phyloP scores from a whole-genome alignment of 2,888 invertebrate genomes.

The Mallateleia sp. region DNA sequence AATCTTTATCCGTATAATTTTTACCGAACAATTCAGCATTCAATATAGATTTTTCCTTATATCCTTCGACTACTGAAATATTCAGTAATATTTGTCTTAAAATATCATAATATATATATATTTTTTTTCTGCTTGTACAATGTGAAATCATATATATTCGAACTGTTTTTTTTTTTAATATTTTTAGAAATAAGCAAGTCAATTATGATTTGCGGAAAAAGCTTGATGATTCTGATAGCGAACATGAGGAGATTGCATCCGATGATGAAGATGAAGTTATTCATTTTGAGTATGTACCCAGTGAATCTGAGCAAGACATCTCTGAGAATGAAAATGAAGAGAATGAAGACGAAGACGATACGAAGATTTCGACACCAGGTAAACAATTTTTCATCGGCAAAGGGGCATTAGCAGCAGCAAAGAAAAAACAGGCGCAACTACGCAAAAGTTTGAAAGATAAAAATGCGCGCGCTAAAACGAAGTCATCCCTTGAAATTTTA shows the following conservation, averaged over 20 bases:
- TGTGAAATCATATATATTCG: conserved; percentile 6
- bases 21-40: too few species aligned
- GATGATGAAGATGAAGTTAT: conserved; percentile 31
- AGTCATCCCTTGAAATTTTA: conserved; percentile 14
- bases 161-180: conserved; percentile 16
- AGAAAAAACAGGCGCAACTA: conserved; percentile 17
- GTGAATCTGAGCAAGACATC: conserved; percentile 21
- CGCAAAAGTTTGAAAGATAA: conserved; percentile 9
- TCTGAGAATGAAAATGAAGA: too few species aligned
- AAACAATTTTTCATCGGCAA: not conserved
- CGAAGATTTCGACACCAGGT: conserved; percentile 12
- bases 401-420: too few species aligned
- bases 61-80: too few species aligned
- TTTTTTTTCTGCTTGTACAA: too few species aligned
- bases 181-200: conserved; percentile 27
- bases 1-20: too few species aligned
- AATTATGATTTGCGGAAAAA: conserved; percentile 29
- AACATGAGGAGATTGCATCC: conserved; percentile 21
- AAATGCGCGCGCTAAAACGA: conserved; percentile 19
- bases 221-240: conserved; percentile 29
- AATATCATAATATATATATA: too few species aligned
- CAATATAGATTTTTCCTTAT: too few species aligned
- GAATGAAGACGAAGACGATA: conserved; percentile 14
- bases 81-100: too few species aligned
- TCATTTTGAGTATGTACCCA: conserved; percentile 7